phyloP scores from a whole-genome alignment of 2,888 invertebrate genomes.

The Pandemis heparana region DNA sequence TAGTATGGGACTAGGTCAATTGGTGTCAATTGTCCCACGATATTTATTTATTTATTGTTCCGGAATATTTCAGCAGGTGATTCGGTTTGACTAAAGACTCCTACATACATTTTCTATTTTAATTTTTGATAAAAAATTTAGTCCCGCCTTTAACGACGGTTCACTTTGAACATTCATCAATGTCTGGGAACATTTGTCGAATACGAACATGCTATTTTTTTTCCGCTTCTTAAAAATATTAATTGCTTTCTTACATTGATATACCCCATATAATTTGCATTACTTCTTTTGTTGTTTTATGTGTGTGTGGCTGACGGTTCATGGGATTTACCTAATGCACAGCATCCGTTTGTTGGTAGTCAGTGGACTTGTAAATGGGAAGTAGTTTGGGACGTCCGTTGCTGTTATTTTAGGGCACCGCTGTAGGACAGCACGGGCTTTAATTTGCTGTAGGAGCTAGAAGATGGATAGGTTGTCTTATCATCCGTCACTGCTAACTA shows the following conservation, averaged over 20 bases:
- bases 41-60: too few relatives aligned
- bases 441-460: neutral
- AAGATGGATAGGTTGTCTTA: slow-evolving; percentile 10
- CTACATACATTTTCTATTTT: too few relatives aligned
- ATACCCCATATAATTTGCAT: neutral
- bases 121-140: too few relatives aligned
- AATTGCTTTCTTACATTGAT: neutral
- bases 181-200: too few relatives aligned
- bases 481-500: slow-evolving; percentile 12
- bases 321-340: slow-evolving; percentile 29
- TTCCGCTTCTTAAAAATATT: too few relatives aligned
- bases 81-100: too few relatives aligned
- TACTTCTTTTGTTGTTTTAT: neutral
- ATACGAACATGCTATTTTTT: too few relatives aligned
- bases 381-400: slow-evolving; percentile 27
- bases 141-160: too few relatives aligned
- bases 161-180: too few relatives aligned
- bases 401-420: neutral
- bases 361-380: slow-evolving; percentile 32
- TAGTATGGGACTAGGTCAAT: too few relatives aligned
- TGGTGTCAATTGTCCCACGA: too few relatives aligned
- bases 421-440: neutral
- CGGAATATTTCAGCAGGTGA: too few relatives aligned
- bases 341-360: slow-evolving; percentile 26
- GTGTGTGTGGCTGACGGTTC: neutral